Evolutionary conservation across 2,113 vertebrate species (phyloP).

Genomic region (Balaenoptera acutorostrata): DNA sequence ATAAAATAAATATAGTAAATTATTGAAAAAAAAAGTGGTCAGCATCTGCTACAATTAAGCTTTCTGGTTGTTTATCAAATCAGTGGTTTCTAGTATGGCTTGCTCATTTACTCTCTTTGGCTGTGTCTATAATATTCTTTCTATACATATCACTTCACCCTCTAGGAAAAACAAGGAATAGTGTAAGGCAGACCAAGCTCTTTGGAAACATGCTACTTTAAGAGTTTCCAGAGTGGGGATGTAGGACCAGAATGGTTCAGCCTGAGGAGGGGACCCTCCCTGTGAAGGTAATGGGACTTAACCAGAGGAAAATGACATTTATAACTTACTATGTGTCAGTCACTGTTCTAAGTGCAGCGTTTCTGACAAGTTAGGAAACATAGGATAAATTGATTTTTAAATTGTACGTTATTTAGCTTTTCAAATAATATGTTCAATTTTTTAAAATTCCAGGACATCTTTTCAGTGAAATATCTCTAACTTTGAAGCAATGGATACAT

Average conservation of each 20-base stretch:
- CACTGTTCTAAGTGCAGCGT: neutral
- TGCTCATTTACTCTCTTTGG: neutral
- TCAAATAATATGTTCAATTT: neutral
- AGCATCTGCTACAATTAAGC: neutral
- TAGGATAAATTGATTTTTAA: neutral
- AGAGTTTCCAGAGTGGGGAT: neutral
- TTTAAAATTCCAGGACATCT: neutral
- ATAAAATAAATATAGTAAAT: neutral
- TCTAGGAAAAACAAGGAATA: neutral
- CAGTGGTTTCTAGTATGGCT: neutral
- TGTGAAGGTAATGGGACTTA: neutral
- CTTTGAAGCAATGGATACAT: neutral
- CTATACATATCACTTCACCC: neutral
- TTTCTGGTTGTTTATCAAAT: neutral
- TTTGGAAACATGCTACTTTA: neutral
- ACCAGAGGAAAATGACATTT: neutral
- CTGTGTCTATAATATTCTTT: neutral
- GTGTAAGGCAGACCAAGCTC: neutral
- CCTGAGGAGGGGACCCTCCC: neutral
- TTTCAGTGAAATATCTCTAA: conserved; percentile 18
- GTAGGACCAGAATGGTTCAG: neutral
- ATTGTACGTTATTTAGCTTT: neutral
- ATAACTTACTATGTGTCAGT: neutral
- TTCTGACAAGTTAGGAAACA: neutral
- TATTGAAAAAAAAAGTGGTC: neutral